Conservation (phyloP, 2,888 invertebrate species). For the Sympetrum striolatum region DNA sequence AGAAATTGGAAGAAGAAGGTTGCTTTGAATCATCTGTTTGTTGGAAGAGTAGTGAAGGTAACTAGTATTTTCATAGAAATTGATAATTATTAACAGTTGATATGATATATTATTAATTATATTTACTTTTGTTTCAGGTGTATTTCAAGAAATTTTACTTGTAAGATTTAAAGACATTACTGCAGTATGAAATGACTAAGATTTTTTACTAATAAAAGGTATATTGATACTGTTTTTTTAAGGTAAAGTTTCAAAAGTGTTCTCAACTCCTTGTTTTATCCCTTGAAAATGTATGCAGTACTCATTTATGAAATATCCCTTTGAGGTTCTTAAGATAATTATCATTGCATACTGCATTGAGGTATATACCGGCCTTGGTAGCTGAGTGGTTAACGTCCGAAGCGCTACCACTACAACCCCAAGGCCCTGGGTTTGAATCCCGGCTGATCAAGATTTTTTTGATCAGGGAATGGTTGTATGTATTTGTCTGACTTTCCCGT, state of each 20-base stretch:
- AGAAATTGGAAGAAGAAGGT: constrained; percentile 64
- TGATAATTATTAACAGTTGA: neutral
- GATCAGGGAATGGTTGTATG: no score
- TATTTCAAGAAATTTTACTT: constrained; percentile 67
- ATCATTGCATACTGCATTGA: no score
- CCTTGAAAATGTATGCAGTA: neutral
- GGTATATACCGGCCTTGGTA: no score
- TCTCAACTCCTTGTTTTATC: neutral
- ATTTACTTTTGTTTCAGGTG: constrained; percentile 51
- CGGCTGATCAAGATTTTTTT: no score
- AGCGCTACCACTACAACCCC: no score
- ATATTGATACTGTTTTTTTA: neutral
- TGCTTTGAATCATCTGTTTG: constrained; percentile 65
- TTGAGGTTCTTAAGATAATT: no score
- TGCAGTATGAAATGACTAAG: neutral
- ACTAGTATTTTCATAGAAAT: neutral
- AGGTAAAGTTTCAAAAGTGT: neutral
- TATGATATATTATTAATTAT: neutral
- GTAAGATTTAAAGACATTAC: constrained; percentile 45
- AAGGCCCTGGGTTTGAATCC: no score
- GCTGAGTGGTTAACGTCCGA: no score
- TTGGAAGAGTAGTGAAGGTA: constrained; percentile 71
- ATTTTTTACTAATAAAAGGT: neutral
- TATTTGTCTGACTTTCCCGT: no score
- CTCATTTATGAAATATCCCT: no score